phyloP scores from a whole-genome alignment of 2,797 vertebrate species.

The Halcyon leucocephala region DNA sequence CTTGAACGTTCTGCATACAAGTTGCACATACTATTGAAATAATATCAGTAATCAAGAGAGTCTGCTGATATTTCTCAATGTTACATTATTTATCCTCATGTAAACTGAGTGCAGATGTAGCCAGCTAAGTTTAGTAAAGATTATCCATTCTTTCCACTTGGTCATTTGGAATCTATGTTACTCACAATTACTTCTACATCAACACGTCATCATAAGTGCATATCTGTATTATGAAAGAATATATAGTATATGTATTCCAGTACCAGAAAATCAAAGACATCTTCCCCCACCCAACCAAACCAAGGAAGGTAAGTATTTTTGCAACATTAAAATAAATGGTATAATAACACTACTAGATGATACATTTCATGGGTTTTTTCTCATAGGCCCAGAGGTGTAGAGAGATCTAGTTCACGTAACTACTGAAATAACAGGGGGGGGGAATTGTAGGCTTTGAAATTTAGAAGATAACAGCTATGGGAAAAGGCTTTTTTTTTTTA shows the following conservation, averaged over 20 bases:
- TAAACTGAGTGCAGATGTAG: background rate
- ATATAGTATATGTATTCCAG: background rate
- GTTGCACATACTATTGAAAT: background rate
- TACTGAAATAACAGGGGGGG: background rate
- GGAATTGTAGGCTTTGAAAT: background rate
- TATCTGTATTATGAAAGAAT: background rate
- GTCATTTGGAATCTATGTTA: background rate
- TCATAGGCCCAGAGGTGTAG: background rate
- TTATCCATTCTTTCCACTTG: background rate
- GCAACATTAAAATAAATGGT: background rate
- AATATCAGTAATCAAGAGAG: background rate
- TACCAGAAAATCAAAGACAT: rapidly evolving
- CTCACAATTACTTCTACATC: background rate
- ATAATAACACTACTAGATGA: background rate
- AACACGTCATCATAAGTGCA: background rate
- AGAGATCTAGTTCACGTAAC: background rate
- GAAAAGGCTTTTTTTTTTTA: background rate
- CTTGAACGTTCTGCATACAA: background rate
- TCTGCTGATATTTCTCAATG: background rate
- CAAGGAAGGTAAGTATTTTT: background rate
- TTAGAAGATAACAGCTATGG: background rate
- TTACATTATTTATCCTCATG: background rate
- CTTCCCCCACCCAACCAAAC: rapidly evolving
- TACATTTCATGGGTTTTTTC: background rate
- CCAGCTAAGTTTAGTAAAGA: background rate